Evolutionary conservation across 2,113 vertebrate genomes (phyloP).

Genomic region (Anarhynchus alexandrinus): DNA sequence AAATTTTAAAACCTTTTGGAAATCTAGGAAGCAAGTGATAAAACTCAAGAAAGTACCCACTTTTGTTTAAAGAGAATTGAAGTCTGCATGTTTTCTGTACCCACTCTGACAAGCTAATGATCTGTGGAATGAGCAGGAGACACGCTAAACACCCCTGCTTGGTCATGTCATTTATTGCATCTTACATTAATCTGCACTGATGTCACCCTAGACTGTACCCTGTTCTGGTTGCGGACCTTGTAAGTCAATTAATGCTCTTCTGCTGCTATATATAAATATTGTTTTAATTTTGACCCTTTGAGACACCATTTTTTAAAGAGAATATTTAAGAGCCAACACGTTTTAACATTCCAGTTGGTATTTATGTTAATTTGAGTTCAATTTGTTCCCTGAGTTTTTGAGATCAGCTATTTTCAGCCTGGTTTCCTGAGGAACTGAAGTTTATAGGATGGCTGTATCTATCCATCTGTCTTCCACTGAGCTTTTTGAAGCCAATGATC

Average conservation of each 20-base stretch:
- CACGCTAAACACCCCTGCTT: not conserved
- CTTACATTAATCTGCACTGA: not conserved
- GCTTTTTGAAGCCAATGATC: not conserved
- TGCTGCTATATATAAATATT: not conserved
- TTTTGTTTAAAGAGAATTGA: not conserved
- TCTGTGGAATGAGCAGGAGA: not conserved
- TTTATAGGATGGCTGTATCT: conserved; percentile 19
- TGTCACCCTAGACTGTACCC: not conserved
- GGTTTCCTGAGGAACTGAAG: conserved; percentile 58
- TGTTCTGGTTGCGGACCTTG: not conserved
- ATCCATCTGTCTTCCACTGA: conserved; percentile 34
- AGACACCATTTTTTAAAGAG: not conserved
- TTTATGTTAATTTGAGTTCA: conserved; percentile 55
- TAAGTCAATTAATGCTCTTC: not conserved
- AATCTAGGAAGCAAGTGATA: not conserved
- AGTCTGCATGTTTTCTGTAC: conserved; percentile 2
- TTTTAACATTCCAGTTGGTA: conserved; percentile 41
- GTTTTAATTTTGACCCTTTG: not conserved
- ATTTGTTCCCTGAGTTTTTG: conserved; percentile 6
- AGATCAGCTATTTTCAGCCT: conserved; percentile 40
- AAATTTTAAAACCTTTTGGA: not conserved
- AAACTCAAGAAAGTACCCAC: not conserved
- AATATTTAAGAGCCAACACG: not conserved
- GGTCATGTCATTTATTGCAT: not conserved
- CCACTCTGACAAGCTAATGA: not conserved